Evolutionary conservation across 2,888 invertebrate species (phyloP).

Genomic region (Rotaria sp.): DNA sequence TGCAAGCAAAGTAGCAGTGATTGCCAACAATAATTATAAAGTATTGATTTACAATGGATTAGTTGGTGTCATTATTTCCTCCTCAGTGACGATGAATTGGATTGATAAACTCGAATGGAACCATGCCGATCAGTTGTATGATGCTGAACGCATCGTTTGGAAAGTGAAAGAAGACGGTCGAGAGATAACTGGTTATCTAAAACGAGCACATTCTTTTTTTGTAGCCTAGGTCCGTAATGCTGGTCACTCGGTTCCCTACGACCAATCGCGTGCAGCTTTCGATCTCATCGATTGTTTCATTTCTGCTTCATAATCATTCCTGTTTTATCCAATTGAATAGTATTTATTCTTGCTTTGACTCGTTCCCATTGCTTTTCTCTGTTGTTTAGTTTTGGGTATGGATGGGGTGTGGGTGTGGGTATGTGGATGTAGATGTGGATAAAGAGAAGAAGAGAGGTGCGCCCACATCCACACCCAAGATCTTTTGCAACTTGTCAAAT

Average conservation of each 20-base stretch:
- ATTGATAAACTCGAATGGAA: conserved; percentile 67
- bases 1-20: not conserved
- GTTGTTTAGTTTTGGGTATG: too few species aligned
- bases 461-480: too few species aligned
- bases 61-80: conserved; percentile 79
- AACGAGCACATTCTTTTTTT: conserved; percentile 44
- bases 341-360: too few species aligned
- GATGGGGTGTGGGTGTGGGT: too few species aligned
- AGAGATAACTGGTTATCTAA: conserved; percentile 52
- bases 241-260: conserved; percentile 51
- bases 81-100: conserved; percentile 74
- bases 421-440: too few species aligned
- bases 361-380: too few species aligned
- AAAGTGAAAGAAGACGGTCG: conserved; percentile 54
- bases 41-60: conserved; percentile 81
- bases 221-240: conserved; percentile 45
- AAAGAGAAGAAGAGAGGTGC: too few species aligned
- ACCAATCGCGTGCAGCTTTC: conserved; percentile 46
- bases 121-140: conserved; percentile 63
- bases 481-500: too few species aligned
- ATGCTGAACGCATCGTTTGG: conserved; percentile 61
- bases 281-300: not conserved
- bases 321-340: too few species aligned
- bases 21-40: conserved; percentile 42
- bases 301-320: not conserved